Percentiles rank a stretch among this genome's conserved stretches.
Evolutionary conservation across 1,140 invertebrate species (phyloP).

Genomic region (Ladona fulva): DNA sequence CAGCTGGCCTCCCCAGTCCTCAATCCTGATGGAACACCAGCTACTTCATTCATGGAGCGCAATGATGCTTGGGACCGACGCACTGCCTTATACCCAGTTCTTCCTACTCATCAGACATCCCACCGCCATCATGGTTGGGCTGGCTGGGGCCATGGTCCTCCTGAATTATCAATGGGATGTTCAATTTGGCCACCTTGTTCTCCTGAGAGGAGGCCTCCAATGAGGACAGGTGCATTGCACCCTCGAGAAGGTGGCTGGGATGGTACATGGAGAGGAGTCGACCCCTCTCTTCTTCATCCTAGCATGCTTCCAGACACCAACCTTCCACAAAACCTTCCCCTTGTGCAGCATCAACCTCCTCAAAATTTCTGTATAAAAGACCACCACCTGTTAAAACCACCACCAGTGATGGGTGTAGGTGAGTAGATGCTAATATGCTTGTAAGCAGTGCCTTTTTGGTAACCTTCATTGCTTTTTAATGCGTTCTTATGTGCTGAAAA

Average conservation of each 20-base stretch:
- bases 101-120: neutral
- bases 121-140: neutral
- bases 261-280: slow-evolving; percentile 21
- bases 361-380: slow-evolving; percentile 86
- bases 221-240: slow-evolving; percentile 19
- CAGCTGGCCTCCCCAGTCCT: neutral
- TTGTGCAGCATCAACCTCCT: slow-evolving; percentile 63
- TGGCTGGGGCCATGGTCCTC: neutral
- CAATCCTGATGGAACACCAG: neutral
- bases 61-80: slow-evolving; percentile 5
- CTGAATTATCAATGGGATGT: neutral
- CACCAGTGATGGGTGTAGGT: slow-evolving; percentile 79
- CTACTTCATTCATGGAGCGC: neutral
- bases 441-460: too few relatives aligned
- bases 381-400: slow-evolving; percentile 86
- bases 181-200: neutral
- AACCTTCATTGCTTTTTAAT: too few relatives aligned
- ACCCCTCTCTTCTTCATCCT: slow-evolving; percentile 27
- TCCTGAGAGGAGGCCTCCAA: slow-evolving; percentile 20
- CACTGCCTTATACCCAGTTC: slow-evolving; percentile 1
- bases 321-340: slow-evolving; percentile 63
- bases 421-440: slow-evolving; percentile 31
- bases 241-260: slow-evolving; percentile 16
- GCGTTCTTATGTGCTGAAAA: too few relatives aligned
- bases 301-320: slow-evolving; percentile 49